Evolutionary conservation across 2,888 invertebrate genomes (phyloP), one percentile per base, ranked within the genome.

Genomic region (Drosophila niveifrons): DNA sequence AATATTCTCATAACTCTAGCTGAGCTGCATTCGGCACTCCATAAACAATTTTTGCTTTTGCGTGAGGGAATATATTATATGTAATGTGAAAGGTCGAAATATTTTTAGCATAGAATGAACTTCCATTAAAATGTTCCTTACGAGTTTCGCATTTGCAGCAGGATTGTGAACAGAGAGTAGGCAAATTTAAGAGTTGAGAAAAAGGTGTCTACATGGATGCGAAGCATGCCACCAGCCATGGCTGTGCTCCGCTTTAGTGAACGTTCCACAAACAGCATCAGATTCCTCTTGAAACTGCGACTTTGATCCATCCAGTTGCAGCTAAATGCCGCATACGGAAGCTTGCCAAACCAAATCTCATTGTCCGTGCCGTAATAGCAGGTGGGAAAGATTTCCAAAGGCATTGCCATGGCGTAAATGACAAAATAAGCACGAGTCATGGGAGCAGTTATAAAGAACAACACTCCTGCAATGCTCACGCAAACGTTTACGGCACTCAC

Each of bases 311-410:
- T 46, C 91, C 91, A 90, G 52, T 90, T 82, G 68, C 86, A 82
- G n/a, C 68, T 78, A 52, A 84, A 90, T 9, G 80, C 64, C 1
- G 88, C 80, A 44, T 79, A 78, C 41, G 75, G 83, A 0, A 90
- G 56, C 2, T 74, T 66, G 0, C 76, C 73, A 8, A 90, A 80
- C 57, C 68, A 72, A 11, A 55, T 3, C 29, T 81, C 80, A n/a
- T 69, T 72, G 15, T 78, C 71, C 3, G 82, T 90, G 65, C 84
- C 89, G 28, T 78, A 90, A 46, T 82, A 90, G 46, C 90, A 90
- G 18, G 67, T 72, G 11, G 90, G 90, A 52, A 82, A 90, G 11
- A 80, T 80, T 58, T 90, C 46, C 15, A 89, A 23, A 0, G 76
- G 70, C 70, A 82, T 71, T 1, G 74, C 71, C 9, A 81, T 0